Evolutionary conservation across 1,140 invertebrate genomes (phyloP), one percentile per base, ranked within the genome.

Genomic region (Cherax quadricarinatus): DNA sequence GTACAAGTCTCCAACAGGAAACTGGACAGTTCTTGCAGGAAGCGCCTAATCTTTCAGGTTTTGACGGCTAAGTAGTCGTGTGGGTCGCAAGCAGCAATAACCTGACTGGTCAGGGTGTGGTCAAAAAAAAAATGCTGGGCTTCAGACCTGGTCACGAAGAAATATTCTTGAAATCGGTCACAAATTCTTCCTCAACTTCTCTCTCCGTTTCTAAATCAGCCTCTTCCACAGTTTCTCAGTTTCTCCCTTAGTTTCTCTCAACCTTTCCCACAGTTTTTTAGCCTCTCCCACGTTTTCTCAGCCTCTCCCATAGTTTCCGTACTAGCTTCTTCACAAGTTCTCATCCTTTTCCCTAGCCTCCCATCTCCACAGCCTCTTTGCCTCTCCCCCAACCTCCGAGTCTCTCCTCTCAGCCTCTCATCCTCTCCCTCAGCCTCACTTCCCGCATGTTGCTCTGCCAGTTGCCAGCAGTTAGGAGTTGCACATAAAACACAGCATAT

Each of bases 401-500:
- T 21, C 18, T 21, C 62, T 62, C n/a, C 53, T 48, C 14, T 16
- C 49, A 62, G 53, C 16, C 53, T 62, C 53, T 62, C 53, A 7
- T 84, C 53, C 41, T 48, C 53, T n/a, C 21, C 82, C n/a, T 84
- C 82, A 30, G 14, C 10, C 30, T 5, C 10, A 7, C n/a, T 14
- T 53, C 51, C n/a, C 18, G 82, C 57, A 30, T 48, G 18, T 41
- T 85, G 83, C 83, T 12, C 83, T 85, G 16, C 83, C 18, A 48
- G 60, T 85, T 85, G 62, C 70, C 24, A 30, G 70, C n/a, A 75
- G 70, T 75, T 75, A 24, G 5, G 83, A 48, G 24, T n/a, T 12
- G n/a, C 83, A 85, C 83, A 70, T 85, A 85, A 85, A 85, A 85
- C 83, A 85, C 30, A n/a, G 60, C 83, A 66, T 85, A 85, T 85